Evolutionary conservation across 2,797 vertebrate species (phyloP).

Genomic region (Enteromius treurensis): DNA sequence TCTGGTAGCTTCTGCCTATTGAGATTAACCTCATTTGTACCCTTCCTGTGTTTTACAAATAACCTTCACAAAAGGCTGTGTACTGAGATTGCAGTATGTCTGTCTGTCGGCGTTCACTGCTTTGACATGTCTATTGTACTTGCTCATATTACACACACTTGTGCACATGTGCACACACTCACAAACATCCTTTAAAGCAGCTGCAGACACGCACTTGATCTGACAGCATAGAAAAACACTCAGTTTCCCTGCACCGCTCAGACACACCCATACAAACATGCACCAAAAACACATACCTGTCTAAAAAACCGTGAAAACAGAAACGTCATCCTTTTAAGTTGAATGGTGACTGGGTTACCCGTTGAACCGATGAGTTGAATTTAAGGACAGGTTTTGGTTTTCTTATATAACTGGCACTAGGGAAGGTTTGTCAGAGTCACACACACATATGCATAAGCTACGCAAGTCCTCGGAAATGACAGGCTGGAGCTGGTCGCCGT

Average conservation of each 20-base stretch:
- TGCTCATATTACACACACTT: constrained; percentile 16
- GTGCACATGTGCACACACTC: constrained; percentile 20
- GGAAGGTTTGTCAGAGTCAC: neutral
- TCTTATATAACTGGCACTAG: neutral
- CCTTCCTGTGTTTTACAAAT: constrained; percentile 53
- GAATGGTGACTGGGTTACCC: neutral
- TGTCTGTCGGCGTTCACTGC: constrained; percentile 39
- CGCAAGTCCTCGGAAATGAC: constrained; percentile 10
- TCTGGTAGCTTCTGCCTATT: constrained; percentile 53
- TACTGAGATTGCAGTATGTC: constrained; percentile 37
- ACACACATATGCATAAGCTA: constrained; percentile 24
- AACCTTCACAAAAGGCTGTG: constrained; percentile 57
- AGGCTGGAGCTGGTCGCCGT: constrained; percentile 31
- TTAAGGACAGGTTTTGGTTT: neutral
- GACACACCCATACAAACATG: constrained; percentile 19
- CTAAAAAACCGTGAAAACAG: neutral
- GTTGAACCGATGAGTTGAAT: neutral
- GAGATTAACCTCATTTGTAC: constrained; percentile 62
- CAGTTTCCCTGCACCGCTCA: neutral
- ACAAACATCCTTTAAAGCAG: constrained; percentile 18
- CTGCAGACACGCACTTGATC: constrained; percentile 47
- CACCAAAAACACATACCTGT: neutral
- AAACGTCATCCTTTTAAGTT: neutral
- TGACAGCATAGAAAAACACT: constrained; percentile 49
- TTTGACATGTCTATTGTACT: constrained; percentile 48